Percentiles rank a stretch among this genome's conserved stretches.
phyloP scores from a whole-genome alignment of 2,113 vertebrate species.

The Hyaena hyaena region DNA sequence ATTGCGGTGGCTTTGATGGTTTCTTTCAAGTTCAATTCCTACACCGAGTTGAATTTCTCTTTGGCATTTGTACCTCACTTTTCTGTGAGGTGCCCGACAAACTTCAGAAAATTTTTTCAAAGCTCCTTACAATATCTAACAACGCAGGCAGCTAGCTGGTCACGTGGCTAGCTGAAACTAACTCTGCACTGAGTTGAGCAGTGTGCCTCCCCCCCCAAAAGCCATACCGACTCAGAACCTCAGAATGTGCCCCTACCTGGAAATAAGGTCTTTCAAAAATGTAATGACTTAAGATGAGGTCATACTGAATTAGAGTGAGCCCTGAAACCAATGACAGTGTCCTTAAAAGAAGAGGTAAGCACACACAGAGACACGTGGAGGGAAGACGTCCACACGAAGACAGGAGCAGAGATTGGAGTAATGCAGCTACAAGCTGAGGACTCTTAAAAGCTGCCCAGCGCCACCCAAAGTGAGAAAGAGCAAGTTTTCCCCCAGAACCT shows the following conservation, averaged over 20 bases:
- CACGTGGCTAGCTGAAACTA: background rate
- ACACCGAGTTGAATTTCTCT: background rate
- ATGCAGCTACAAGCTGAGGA: background rate
- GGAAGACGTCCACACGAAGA: background rate
- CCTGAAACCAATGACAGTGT: background rate
- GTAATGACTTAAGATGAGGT: background rate
- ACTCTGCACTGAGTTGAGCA: background rate
- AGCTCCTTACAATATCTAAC: background rate
- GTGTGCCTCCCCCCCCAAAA: background rate
- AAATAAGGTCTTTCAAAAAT: background rate
- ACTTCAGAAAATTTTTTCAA: background rate
- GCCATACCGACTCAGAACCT: background rate
- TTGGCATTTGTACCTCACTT: background rate
- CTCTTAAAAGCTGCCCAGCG: background rate
- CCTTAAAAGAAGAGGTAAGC: background rate
- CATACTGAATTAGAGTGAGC: background rate
- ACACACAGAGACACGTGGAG: background rate
- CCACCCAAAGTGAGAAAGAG: background rate
- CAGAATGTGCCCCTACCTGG: background rate
- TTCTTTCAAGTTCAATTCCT: background rate
- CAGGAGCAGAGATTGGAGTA: background rate
- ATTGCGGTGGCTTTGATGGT: background rate
- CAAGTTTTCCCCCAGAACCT: background rate
- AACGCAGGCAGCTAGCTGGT: background rate
- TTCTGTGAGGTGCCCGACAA: background rate